Evolutionary conservation across 1,140 invertebrate species (phyloP), one percentile per base, ranked within the genome.

Genomic region (Catajapyx aquilonaris): DNA sequence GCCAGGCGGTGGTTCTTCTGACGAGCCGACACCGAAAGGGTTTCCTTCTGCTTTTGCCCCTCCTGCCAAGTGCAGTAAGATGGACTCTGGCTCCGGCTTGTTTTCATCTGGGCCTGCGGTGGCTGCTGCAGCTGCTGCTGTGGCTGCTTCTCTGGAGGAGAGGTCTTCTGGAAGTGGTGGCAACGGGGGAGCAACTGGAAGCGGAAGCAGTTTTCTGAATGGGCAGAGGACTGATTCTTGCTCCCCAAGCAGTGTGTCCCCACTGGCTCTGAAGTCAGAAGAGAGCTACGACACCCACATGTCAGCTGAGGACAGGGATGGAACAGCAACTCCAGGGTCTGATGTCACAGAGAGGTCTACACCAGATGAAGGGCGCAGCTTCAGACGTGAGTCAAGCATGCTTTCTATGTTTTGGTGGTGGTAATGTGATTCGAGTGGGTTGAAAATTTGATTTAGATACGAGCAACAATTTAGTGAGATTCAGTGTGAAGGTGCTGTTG

Each of bases 281-380:
- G 46, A 49, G 25, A 44, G 35, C 5, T 37, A 57, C 32, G 54
- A 59, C 51, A 52, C 56, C 5, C 54, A 54, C 9, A 60, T 56
- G 22, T 57, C 60, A 9, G 7, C 23, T 15, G 60, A 66, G 35
- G 62, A 62, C 18, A 52, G 59, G 4, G 65, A 66, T 5, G 52
- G 58, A 7, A 64, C 64, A 31, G 59, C 56, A 1, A 66, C 63
- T 0, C 64, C 65, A 0, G 57, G 60, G 4, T 66, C 65, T 5
- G 64, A 66, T 31, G 60, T 61, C 37, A 65, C 63, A 13, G 65
- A 67, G 35, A 48, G 64, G 11, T 65, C 62, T 9, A 65, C 60
- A 7, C 64, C 63, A 0, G 65, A 66, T 43, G 64, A 66, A 40
- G 55, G 59, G 47, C 55, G 61, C 37, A 59, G 60, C 7, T 64